phyloP scores from a whole-genome alignment of 2,888 invertebrate species.

The Acanthosepion esculentum region DNA sequence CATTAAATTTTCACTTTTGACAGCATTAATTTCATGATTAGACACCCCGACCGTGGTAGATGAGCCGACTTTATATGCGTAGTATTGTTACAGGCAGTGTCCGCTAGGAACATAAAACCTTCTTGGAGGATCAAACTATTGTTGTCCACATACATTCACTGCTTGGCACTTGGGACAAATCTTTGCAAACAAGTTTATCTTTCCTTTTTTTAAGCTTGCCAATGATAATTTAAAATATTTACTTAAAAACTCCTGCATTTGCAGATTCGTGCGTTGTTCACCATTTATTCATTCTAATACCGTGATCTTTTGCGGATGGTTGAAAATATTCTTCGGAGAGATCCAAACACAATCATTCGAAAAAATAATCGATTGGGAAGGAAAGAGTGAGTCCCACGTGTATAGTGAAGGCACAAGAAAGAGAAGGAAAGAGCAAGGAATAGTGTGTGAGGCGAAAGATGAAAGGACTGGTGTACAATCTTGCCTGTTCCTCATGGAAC shows the following conservation, averaged over 20 bases:
- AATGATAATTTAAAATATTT: not conserved
- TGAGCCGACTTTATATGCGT: too few relatives aligned
- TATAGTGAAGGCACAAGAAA: not conserved
- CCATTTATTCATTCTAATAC: not conserved
- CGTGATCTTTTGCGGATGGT: not conserved
- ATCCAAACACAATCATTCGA: constrained; percentile 11
- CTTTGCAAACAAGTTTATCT: not conserved
- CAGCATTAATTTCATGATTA: too few relatives aligned
- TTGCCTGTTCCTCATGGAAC: not conserved
- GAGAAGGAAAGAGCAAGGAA: not conserved
- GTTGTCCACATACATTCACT: not conserved
- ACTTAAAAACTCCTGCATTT: not conserved
- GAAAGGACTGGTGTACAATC: not conserved
- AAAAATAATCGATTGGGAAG: constrained; percentile 33
- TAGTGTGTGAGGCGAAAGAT: not conserved
- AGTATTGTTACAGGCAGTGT: too few relatives aligned
- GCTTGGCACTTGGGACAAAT: not conserved
- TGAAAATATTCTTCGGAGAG: not conserved
- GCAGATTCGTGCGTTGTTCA: not conserved
- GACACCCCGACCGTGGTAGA: too few relatives aligned
- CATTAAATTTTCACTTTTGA: too few relatives aligned
- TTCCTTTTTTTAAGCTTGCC: not conserved
- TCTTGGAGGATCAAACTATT: not conserved
- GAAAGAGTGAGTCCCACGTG: not conserved
- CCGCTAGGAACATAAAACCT: not conserved